Percentiles rank a stretch among this genome's conserved stretches.
Conservation (phyloP, 2,113 vertebrate species). For the Felis chaus region DNA sequence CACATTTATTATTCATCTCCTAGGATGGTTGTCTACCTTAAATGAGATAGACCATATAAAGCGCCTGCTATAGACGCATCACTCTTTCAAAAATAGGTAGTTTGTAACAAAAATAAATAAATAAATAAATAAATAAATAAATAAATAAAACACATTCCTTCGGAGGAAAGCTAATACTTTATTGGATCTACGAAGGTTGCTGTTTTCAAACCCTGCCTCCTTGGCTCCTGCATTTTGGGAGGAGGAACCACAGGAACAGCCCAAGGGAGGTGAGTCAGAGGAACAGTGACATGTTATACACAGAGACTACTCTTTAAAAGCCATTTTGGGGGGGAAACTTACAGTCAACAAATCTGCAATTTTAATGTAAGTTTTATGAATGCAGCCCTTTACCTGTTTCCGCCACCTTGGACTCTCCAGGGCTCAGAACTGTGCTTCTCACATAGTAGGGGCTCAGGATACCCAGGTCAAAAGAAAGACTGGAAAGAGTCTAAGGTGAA, state of each 20-base stretch:
- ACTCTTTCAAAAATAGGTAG: neutral
- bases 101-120: neutral
- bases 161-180: neutral
- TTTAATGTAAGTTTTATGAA: neutral
- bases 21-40: neutral
- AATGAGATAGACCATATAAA: neutral
- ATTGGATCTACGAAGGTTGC: neutral
- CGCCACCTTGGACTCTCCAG: neutral
- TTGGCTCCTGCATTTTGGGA: neutral
- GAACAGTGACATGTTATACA: fast-evolving
- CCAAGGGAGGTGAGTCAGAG: fast-evolving
- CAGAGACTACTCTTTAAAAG: neutral
- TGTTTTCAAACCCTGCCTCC: neutral
- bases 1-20: neutral
- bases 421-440: no score
- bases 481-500: neutral
- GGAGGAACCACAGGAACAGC: no score
- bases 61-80: neutral
- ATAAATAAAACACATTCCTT: neutral
- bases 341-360: neutral
- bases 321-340: neutral
- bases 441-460: no score
- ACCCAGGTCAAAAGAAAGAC: neutral
- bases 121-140: no score
- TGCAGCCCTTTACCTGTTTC: neutral